phyloP scores from a whole-genome alignment of 2,888 invertebrate genomes.

The Trichopria drosophilae region DNA sequence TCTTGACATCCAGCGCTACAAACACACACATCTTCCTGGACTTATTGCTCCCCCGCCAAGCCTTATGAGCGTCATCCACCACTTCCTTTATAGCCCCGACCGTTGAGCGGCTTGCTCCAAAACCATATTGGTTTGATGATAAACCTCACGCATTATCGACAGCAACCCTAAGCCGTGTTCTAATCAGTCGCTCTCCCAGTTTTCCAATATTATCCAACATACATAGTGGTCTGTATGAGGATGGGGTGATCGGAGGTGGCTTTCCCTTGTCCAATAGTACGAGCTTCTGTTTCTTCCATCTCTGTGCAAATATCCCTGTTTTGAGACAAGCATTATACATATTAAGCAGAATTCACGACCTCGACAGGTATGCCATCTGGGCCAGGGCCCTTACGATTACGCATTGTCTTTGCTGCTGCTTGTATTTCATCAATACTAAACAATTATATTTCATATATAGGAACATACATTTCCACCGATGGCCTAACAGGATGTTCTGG shows the following conservation, averaged over 20 bases:
- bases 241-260: too few relatives aligned
- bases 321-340: too few relatives aligned
- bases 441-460: slow-evolving; percentile 1
- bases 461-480: background rate
- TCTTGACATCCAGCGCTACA: slow-evolving; percentile 11
- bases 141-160: slow-evolving; percentile 27
- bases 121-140: too few relatives aligned
- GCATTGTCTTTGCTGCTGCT: slow-evolving; percentile 21
- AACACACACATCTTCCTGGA: background rate
- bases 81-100: slow-evolving; percentile 29
- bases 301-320: too few relatives aligned
- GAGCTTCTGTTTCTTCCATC: too few relatives aligned
- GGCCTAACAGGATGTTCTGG: slow-evolving; percentile 17
- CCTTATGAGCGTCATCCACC: background rate
- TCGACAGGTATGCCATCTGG: slow-evolving; percentile 37
- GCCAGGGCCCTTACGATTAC: slow-evolving; percentile 34
- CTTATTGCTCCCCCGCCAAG: background rate
- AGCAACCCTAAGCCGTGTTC: slow-evolving; percentile 31
- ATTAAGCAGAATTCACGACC: slow-evolving; percentile 27
- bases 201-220: slow-evolving; percentile 41
- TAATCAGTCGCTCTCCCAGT: slow-evolving; percentile 40
- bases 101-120: slow-evolving; percentile 31
- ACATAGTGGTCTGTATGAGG: too few relatives aligned
- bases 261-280: too few relatives aligned
- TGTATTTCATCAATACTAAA: slow-evolving; percentile 29